phyloP scores from a whole-genome alignment of 2,113 vertebrate species.

The Xenopus tropicalis region DNA sequence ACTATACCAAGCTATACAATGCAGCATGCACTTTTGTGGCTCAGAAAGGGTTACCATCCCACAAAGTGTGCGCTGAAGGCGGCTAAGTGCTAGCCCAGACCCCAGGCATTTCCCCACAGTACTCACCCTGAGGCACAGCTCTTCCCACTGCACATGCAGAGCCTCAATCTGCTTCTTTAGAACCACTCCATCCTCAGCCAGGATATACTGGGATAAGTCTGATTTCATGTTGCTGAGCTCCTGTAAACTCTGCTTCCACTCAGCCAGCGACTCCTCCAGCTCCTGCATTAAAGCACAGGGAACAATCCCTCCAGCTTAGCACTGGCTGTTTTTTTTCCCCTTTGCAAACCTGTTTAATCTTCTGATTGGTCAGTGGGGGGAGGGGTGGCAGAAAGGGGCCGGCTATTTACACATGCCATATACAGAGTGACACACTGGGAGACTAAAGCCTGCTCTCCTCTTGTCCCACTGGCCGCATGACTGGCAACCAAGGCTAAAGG shows the following conservation, averaged over 20 bases:
- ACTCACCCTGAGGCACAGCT: conserved; percentile 70
- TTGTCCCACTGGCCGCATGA: conserved; percentile 2
- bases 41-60: not conserved
- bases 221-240: conserved; percentile 75
- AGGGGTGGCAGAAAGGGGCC: conserved; percentile 53
- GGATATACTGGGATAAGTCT: conserved; percentile 73
- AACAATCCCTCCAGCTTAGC: conserved; percentile 53
- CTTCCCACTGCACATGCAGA: conserved; percentile 77
- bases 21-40: not conserved
- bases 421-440: conserved; percentile 14
- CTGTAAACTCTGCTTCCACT: conserved; percentile 75
- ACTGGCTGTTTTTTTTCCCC: conserved; percentile 58
- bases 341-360: conserved; percentile 72
- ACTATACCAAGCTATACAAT: no score
- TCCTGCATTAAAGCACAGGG: conserved; percentile 80
- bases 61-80: not conserved
- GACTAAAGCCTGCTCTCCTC: conserved; percentile 22
- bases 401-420: conserved; percentile 29
- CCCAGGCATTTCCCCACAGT: not conserved
- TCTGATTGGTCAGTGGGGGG: conserved; percentile 72
- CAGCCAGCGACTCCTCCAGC: conserved; percentile 75
- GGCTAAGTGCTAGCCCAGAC: no score
- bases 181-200: conserved; percentile 73
- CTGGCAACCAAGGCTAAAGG: conserved; percentile 16
- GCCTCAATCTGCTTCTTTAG: conserved; percentile 79